Evolutionary conservation across 2,113 vertebrate genomes (phyloP), one percentile per base, ranked within the genome.

Genomic region (Actenoides hombroni): DNA sequence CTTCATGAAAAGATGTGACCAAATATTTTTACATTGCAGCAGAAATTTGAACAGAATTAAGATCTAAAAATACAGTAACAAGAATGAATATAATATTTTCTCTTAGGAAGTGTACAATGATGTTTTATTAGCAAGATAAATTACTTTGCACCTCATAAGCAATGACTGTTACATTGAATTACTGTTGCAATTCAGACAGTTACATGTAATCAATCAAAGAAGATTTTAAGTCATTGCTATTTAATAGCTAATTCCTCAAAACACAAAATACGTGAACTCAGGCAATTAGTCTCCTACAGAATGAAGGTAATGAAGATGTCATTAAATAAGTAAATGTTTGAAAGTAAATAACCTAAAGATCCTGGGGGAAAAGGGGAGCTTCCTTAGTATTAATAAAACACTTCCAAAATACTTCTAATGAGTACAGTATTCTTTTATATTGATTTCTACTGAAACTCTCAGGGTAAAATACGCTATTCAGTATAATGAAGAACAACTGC

Each of bases 171-270:
- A 87, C 49, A 69, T 2, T 39, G 73, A 92, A 64, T 75, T 86
- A 90, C 71, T 68, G 49, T 70, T 83, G 82, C 60, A 75, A 74
- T 88, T 83, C 63, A 96, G 88, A 93, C 70, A 95, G 92, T 63
- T 94, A 88, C 49, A 70, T 5, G 28, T 53, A 77, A 94, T 96
- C 92, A 91, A 94, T 96, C 94, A 91, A 53, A 49, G 88, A 93
- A 74, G 89, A 86, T 78, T 92, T 96, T 84, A 94, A 86, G 82
- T 77, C 10, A 0, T 37, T 81, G 70, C 64, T 67, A 26, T 90
- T 96, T 96, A 95, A 78, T 48, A 71, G 68, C 71, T 64, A 97
- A 94, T 92, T 96, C 83, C 73, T 95, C 91, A 96, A 96, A 89
- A 73, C n/a, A 75, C 74, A 82, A 78, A 93, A 90, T 79, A 77